phyloP scores from a whole-genome alignment of 1,140 invertebrate species.

The Meloidogyne exigua region DNA sequence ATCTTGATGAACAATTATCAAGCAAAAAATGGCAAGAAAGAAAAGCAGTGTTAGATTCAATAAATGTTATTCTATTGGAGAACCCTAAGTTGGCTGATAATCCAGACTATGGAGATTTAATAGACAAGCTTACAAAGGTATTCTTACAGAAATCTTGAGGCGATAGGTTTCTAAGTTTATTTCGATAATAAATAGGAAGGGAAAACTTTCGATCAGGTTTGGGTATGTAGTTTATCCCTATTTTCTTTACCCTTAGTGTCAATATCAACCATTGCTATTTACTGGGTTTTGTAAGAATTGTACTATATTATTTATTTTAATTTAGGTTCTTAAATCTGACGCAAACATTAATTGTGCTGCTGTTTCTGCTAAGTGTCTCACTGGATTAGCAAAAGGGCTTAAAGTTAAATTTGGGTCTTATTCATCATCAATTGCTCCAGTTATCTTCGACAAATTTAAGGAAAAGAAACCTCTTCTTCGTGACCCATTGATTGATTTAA shows the following conservation, averaged over 20 bases:
- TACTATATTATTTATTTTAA: neutral
- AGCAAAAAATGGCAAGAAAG: constrained; percentile 95
- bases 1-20: constrained; percentile 88
- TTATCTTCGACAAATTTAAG: constrained; percentile 90
- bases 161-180: too few species aligned
- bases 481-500: constrained; percentile 71
- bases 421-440: constrained; percentile 72
- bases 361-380: constrained; percentile 80
- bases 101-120: constrained; percentile 75
- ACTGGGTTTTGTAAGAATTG: too few species aligned
- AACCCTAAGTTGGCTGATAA: constrained; percentile 68
- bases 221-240: too few species aligned
- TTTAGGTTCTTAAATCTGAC: constrained; percentile 72
- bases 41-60: constrained; percentile 80
- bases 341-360: constrained; percentile 89
- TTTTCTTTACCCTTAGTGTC: too few species aligned
- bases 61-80: constrained; percentile 74
- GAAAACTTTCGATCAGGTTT: too few species aligned
- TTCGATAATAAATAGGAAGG: too few species aligned
- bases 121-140: constrained; percentile 83
- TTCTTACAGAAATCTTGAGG: too few species aligned
- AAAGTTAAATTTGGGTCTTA: constrained; percentile 84
- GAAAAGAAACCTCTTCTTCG: constrained; percentile 86
- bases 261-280: too few species aligned
- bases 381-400: constrained; percentile 80